Conservation (phyloP, 2,888 invertebrate genomes). For the Chaitophorus viminalis region DNA sequence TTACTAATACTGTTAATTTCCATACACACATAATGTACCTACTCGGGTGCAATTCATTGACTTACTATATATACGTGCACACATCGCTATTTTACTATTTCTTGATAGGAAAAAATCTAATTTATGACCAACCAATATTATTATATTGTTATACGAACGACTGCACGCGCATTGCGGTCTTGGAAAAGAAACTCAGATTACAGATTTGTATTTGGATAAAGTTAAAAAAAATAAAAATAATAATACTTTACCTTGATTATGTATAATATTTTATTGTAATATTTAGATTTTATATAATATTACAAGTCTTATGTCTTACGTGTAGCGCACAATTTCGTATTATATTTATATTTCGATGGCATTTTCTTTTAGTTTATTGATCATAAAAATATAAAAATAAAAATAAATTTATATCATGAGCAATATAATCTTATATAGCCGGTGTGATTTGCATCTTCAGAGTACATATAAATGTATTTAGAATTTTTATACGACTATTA, state of each 20-base stretch:
- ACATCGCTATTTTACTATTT: not conserved
- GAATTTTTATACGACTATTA: not conserved
- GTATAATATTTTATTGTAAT: too few species aligned
- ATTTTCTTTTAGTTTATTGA: not conserved
- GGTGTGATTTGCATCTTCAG: not conserved
- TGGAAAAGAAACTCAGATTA: not conserved
- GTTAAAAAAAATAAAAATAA: too few species aligned
- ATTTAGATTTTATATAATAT: too few species aligned
- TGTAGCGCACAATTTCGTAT: not conserved
- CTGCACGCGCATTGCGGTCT: not conserved
- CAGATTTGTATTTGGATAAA: not conserved
- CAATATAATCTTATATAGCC: not conserved
- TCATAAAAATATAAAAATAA: not conserved
- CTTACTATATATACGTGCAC: not conserved
- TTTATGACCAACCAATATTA: not conserved
- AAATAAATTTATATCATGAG: not conserved
- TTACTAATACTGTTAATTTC: conserved; percentile 24
- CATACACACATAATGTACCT: not conserved
- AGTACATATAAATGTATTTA: not conserved
- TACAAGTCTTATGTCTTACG: too few species aligned
- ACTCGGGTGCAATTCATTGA: not conserved
- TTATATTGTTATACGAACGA: not conserved
- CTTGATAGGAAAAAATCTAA: not conserved
- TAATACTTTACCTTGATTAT: not conserved
- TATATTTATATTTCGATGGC: not conserved